phyloP scores from a whole-genome alignment of 2,113 vertebrate genomes.

The Podilymbus podiceps region DNA sequence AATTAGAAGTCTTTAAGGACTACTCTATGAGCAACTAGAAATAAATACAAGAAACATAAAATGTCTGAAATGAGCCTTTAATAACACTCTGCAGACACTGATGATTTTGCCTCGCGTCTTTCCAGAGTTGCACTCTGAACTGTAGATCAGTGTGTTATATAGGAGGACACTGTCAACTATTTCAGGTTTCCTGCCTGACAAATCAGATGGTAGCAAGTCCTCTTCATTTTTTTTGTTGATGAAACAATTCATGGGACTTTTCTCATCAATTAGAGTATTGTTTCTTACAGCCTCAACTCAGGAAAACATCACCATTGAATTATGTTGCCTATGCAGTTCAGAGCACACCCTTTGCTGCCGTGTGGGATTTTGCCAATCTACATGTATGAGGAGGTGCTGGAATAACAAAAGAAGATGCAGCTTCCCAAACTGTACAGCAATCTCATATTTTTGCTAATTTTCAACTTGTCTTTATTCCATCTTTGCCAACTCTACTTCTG shows the following conservation, averaged over 20 bases:
- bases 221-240: background rate
- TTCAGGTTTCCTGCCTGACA: background rate
- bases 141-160: background rate
- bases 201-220: background rate
- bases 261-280: background rate
- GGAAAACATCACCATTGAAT: background rate
- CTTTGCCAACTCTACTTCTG: background rate
- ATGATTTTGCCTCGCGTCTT: background rate
- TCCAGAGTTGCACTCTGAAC: background rate
- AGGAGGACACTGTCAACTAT: background rate
- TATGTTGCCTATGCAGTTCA: background rate
- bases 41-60: conserved; percentile 17
- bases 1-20: background rate
- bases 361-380: background rate
- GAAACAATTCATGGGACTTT: background rate
- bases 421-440: background rate
- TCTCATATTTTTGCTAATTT: background rate
- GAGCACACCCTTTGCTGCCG: background rate
- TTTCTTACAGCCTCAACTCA: background rate
- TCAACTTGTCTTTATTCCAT: background rate
- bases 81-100: background rate
- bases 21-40: background rate
- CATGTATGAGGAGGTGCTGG: background rate
- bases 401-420: background rate
- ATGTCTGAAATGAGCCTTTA: background rate